Percentiles rank a stretch among this genome's conserved stretches.
These are phyloP conservation scores for Choloepus hoffmanni DNA, from an alignment of 2,113 vertebrate genomes.

Conservation along the genomic window DNA sequence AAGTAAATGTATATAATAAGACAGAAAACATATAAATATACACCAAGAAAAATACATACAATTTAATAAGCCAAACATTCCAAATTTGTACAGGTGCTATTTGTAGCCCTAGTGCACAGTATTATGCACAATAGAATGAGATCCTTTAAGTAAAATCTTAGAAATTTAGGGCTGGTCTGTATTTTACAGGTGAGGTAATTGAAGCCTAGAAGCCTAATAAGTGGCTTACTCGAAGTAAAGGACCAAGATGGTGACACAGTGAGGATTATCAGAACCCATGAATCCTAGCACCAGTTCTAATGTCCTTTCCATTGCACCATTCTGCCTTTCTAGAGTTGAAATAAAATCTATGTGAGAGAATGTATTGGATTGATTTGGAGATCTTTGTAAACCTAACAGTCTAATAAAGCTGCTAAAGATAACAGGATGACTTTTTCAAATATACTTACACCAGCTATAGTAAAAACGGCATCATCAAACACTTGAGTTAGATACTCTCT, in stretches of 20 bases:
- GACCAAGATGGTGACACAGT: not conserved
- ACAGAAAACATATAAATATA: not conserved
- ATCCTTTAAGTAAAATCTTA: not conserved
- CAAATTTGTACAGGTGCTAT: not conserved
- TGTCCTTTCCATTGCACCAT: not conserved
- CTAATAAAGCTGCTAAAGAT: not conserved
- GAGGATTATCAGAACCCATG: not conserved
- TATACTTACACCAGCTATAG: not conserved
- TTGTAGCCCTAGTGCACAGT: not conserved
- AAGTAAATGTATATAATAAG: not conserved
- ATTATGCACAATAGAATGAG: not conserved
- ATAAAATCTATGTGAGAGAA: not conserved
- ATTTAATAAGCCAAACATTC: not conserved
- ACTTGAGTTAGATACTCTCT: not conserved
- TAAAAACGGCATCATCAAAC: not conserved
- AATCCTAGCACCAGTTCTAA: not conserved
- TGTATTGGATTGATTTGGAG: not conserved
- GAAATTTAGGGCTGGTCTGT: not conserved
- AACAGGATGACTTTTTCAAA: not conserved
- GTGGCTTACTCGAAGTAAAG: not conserved
- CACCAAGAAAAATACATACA: not conserved
- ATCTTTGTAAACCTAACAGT: conserved; percentile 29
- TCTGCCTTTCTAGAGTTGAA: not conserved
- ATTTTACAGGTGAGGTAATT: not conserved
- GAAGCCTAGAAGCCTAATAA: not conserved